Base-by-base conservation (phyloP, 2,797 vertebrate genomes). In the Threskiornis aethiopicus region DNA sequence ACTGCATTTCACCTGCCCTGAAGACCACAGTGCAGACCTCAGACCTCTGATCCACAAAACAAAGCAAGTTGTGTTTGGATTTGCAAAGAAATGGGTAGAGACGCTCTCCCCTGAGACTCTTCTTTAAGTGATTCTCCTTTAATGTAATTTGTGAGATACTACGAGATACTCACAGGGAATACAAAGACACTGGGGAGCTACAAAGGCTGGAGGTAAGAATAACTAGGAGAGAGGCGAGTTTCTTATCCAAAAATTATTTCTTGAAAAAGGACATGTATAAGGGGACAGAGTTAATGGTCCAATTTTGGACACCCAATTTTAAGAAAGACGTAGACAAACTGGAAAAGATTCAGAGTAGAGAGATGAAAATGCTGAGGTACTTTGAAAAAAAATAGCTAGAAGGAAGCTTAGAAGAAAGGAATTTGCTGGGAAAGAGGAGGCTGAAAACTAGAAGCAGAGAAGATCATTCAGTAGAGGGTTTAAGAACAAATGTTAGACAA, bases 291-390 rank as follows among this genome's bases (percentile, higher is more conserved):
- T 42, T 28, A 66, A 44, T 15, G 18, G 8, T 22, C 65, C 81
- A 0, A 1, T 39, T 85, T 35, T 14, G 15, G 33, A n/a, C 49
- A 54, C 4, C 1, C 1, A 6, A 1, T 42, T 58, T 77, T 73
- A 46, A 84, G 65, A 67, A 59, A 19, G 24, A 25, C 10, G 10
- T 16, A 46, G 42, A 31, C 25, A 93, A 77, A 19, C 3, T 31
- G 33, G 16, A 42, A 83, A 61, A 77, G 0, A 31, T 65, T 70
- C 44, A 47, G 25, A 16, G 31, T 8, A 55, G 19, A 81, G 26
- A 61, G 49, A 52, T 8, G 8, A 79, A 79, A 92, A 49, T 25
- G 24, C 1, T 62, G 11, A 62, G 1, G 2, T 47, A 6, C 6
- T 31, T 17, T 24, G 9, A 0, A 28, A 61, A 62, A 42, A 61